phyloP scores from a whole-genome alignment of 1,140 invertebrate species.

The Micrasema minimum region DNA sequence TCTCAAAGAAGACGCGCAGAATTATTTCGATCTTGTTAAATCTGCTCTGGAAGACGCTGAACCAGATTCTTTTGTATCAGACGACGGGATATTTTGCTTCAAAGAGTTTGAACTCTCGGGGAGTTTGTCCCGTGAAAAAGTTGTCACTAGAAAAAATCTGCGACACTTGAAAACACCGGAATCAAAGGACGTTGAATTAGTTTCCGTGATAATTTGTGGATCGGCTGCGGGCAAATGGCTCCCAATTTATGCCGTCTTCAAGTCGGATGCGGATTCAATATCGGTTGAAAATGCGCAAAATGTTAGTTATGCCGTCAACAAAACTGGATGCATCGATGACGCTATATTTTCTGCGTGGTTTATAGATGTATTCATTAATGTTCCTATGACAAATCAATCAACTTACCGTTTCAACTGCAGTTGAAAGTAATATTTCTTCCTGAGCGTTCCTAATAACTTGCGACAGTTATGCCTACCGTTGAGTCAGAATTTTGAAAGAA shows the following conservation, averaged over 20 bases:
- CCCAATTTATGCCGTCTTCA: neutral
- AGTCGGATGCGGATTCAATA: neutral
- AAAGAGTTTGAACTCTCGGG: constrained; percentile 13
- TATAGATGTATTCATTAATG: constrained; percentile 7
- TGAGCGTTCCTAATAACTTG: neutral
- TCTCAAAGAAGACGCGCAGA: neutral
- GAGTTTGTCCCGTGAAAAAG: neutral
- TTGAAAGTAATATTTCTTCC: neutral
- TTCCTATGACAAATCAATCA: constrained; percentile 1
- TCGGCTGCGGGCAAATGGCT: neutral
- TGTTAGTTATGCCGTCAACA: neutral
- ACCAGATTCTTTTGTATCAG: neutral
- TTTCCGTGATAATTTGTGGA: constrained; percentile 18
- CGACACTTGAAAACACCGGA: neutral
- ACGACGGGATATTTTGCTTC: constrained; percentile 21
- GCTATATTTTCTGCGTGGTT: constrained; percentile 3
- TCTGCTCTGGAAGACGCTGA: neutral
- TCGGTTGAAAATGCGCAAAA: neutral
- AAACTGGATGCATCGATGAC: constrained; percentile 1
- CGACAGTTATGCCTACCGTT: constrained; percentile 4
- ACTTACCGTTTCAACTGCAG: neutral
- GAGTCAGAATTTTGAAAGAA: neutral
- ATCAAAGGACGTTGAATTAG: neutral
- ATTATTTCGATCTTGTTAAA: neutral
- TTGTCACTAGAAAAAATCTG: neutral